phyloP scores from a whole-genome alignment of 1,140 invertebrate genomes.

The Amphibalanus amphitrite region DNA sequence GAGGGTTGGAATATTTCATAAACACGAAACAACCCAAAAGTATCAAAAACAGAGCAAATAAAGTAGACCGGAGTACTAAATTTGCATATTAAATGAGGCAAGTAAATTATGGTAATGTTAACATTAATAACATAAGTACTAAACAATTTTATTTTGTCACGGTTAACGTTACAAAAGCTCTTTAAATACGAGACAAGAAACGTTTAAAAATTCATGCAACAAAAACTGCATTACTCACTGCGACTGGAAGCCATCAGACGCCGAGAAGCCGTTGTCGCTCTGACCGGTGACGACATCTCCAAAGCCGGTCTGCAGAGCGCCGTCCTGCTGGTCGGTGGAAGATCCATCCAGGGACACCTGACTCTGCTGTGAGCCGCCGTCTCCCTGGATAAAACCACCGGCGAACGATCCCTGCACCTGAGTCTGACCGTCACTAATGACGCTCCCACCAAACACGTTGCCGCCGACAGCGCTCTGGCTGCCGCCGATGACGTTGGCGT shows the following conservation, averaged over 20 bases:
- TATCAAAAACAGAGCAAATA: no score
- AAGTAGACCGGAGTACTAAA: no score
- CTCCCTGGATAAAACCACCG: not conserved
- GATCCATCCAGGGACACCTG: not conserved
- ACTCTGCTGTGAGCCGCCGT: not conserved
- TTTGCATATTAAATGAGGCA: no score
- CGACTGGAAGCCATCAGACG: not conserved
- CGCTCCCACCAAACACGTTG: not conserved
- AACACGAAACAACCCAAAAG: no score
- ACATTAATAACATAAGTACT: no score
- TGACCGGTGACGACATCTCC: not conserved
- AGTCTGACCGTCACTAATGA: not conserved
- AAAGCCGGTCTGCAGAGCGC: not conserved
- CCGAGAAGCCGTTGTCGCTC: not conserved
- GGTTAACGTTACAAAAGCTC: no score
- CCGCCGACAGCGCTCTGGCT: not conserved
- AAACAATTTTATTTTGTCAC: no score
- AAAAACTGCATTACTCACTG: not conserved
- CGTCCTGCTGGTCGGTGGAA: not conserved
- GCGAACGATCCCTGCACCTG: not conserved
- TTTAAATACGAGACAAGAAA: no score
- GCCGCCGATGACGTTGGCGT: not conserved
- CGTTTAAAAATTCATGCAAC: no score
- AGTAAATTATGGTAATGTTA: no score
- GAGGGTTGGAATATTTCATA: no score